Evolutionary conservation across 2,113 vertebrate genomes (phyloP).

Genomic region (Turdus rufiventris): DNA sequence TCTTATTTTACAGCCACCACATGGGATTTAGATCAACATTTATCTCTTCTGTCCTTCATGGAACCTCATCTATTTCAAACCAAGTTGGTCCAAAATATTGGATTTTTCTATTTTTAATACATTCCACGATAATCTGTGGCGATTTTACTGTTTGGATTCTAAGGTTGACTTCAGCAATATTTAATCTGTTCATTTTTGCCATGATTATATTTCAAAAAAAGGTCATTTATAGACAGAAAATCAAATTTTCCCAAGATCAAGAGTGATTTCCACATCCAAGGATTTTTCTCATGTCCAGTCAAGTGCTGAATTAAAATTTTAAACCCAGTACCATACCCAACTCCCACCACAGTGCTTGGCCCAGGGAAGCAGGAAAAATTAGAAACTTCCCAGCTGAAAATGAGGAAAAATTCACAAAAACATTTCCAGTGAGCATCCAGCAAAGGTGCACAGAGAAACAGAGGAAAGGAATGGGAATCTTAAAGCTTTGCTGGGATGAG

Average conservation of each 20-base stretch:
- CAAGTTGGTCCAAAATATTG: neutral
- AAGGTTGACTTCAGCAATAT: neutral
- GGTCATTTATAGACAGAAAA: neutral
- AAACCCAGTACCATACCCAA: constrained; percentile 32
- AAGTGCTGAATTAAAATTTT: constrained; percentile 43
- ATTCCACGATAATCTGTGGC: neutral
- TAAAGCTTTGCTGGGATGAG: neutral
- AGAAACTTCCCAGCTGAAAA: constrained; percentile 33
- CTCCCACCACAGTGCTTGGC: constrained; percentile 31
- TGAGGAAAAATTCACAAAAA: neutral
- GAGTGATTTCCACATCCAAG: constrained; percentile 58
- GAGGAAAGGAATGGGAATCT: neutral
- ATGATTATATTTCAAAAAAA: neutral
- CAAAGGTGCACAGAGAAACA: neutral
- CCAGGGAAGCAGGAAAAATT: constrained; percentile 41
- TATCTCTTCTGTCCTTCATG: neutral
- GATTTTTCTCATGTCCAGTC: constrained; percentile 56
- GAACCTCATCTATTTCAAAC: neutral
- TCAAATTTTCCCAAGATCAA: constrained; percentile 42
- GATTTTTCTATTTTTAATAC: neutral
- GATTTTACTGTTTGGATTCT: neutral
- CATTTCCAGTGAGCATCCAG: constrained; percentile 1
- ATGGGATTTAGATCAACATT: neutral
- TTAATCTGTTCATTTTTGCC: neutral
- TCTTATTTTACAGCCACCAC: neutral